Evolutionary conservation across 1,140 invertebrate species (phyloP).

Genomic region (Chelonus insularis): DNA sequence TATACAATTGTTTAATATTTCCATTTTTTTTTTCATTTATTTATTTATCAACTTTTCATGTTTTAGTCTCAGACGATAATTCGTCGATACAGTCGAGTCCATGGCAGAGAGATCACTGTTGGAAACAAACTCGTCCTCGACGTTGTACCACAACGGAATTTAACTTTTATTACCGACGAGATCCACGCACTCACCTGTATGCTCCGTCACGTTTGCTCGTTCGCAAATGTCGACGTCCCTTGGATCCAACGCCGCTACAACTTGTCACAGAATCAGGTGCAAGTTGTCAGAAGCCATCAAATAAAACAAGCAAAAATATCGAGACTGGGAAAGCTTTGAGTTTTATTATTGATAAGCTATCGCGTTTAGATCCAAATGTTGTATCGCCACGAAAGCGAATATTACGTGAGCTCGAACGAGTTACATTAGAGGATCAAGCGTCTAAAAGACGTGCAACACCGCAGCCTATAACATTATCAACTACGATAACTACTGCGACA

Average conservation of each 20-base stretch:
- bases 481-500: constrained; percentile 29
- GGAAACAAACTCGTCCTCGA: constrained; percentile 78
- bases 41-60: constrained; percentile 16
- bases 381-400: constrained; percentile 76
- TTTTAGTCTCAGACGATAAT: constrained; percentile 82
- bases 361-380: constrained; percentile 58
- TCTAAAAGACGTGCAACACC: constrained; percentile 54
- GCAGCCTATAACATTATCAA: constrained; percentile 43
- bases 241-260: constrained; percentile 52
- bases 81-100: constrained; percentile 85
- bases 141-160: constrained; percentile 73
- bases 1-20: too few species aligned
- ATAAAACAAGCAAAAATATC: constrained; percentile 22
- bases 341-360: constrained; percentile 57
- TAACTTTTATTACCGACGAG: constrained; percentile 72
- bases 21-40: constrained; percentile 17
- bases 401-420: constrained; percentile 71
- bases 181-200: constrained; percentile 53
- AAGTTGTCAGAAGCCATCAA: constrained; percentile 53
- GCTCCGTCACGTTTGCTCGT: constrained; percentile 57
- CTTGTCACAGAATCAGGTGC: constrained; percentile 52
- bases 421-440: constrained; percentile 68
- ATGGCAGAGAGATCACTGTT: constrained; percentile 84
- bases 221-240: constrained; percentile 66
- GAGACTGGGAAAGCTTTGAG: constrained; percentile 48